Base-by-base conservation (phyloP, 2,888 invertebrate genomes). In the Desoria tigrina region DNA sequence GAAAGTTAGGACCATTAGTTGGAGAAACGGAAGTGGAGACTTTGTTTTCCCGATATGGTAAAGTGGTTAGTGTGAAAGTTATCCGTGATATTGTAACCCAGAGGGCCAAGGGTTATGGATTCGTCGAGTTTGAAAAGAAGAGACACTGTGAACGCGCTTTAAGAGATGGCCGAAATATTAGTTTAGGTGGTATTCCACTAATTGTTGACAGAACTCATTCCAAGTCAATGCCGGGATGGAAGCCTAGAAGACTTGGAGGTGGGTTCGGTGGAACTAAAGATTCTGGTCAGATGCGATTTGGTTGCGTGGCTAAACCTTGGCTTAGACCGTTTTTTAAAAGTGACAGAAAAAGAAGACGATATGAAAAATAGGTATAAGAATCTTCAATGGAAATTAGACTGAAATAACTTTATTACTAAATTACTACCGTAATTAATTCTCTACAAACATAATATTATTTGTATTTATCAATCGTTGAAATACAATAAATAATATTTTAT, bases 251-350 rank as follows among this genome's bases (percentile, higher is more conserved):
- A 42, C 26, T 57, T 7, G 56, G 56, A 6, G 56, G 56, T 32
- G 56, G 56, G 3, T 57, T 57, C 23, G 56, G 56, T 21, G 56
- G 56, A 21, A 42, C 21, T 24, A 57, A 23, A 42, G 21, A 57
- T 24, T 57, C 56, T 39, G 56, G 56, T 39, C 56, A 57, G 21
- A 21, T 57, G 21, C 39, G 56, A 28, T 57, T 57, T 42, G 56
- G 56, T 4, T 57, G 56, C 26, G 16, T n/a, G 23, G 9, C 42
- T 4, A 37, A 37, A 21, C 56, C 56, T 7, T 57, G 56, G 56
- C 24, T 57, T 23, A 37, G 56, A 42, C 56, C 56, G 14, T n/a
- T 39, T 37, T 57, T 57, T 57, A 42, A 57, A 18, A 57, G 56
- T 42, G 56, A 57, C 21, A 28, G 56, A 21, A 57, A 57, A 24